Conservation (phyloP, 2,113 vertebrate species). For the Aptenodytes patagonicus region DNA sequence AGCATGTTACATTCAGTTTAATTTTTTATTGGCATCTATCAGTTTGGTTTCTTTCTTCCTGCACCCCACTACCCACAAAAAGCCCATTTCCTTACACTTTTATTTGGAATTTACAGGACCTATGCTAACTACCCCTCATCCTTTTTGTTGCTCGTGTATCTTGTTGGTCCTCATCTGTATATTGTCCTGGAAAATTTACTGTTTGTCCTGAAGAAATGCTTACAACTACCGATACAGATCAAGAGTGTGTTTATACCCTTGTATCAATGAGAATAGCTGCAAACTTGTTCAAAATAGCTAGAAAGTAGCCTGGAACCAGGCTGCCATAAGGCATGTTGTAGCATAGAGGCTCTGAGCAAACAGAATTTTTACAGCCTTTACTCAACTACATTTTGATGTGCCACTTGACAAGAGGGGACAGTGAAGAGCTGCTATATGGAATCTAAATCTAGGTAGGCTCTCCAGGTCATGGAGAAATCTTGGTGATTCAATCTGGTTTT, state of each 20-base stretch:
- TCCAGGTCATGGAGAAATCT: not conserved
- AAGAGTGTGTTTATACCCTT: not conserved
- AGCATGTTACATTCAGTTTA: not conserved
- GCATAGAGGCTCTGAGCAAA: not conserved
- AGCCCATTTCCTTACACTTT: not conserved
- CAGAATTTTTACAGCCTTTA: not conserved
- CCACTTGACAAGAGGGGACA: not conserved
- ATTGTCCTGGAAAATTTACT: not conserved
- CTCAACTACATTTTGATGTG: not conserved
- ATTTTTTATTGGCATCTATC: not conserved
- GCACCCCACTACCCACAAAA: not conserved
- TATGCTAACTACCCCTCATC: not conserved
- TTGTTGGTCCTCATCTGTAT: not conserved
- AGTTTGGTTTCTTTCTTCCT: not conserved
- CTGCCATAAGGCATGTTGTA: not conserved
- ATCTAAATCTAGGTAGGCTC: not conserved
- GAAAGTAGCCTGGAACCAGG: not conserved
- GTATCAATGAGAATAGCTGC: not conserved
- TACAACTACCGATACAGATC: not conserved
- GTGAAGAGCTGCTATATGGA: not conserved
- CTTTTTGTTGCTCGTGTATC: not conserved
- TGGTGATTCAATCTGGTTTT: not conserved
- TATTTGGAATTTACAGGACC: not conserved
- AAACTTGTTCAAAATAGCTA: not conserved
- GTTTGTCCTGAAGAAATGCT: not conserved